Evolutionary conservation across 2,113 vertebrate species (phyloP).

Genomic region (Chunga burmeisteri): DNA sequence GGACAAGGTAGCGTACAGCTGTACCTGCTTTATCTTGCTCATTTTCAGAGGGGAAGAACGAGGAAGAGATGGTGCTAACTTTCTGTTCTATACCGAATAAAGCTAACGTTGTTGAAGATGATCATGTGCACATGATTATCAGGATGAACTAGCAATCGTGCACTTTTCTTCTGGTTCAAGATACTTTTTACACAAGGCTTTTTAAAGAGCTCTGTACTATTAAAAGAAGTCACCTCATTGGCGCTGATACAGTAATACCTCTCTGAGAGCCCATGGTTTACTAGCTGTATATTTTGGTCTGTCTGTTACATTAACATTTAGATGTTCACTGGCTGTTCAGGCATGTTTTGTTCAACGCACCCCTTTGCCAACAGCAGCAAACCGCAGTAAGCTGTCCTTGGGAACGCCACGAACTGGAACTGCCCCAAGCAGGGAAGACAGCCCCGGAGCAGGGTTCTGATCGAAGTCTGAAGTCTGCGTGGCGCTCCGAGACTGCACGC

Average conservation of each 20-base stretch:
- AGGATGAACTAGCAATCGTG: background rate
- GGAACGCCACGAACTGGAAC: background rate
- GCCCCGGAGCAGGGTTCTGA: background rate
- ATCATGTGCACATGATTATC: no score
- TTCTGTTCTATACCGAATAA: background rate
- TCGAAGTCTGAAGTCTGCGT: background rate
- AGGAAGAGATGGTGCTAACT: background rate
- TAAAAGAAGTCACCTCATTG: background rate
- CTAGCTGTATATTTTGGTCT: background rate
- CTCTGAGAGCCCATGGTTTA: background rate
- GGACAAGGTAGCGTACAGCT: background rate
- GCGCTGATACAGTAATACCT: rapidly evolving
- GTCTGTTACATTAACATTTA: background rate
- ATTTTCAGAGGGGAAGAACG: background rate
- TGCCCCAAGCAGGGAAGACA: background rate
- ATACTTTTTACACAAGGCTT: background rate
- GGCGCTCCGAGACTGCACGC: background rate
- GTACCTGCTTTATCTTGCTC: background rate
- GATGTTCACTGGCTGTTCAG: background rate
- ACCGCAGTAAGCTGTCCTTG: background rate
- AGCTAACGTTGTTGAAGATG: background rate
- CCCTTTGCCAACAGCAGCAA: background rate
- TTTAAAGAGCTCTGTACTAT: background rate
- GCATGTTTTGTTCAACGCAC: background rate
- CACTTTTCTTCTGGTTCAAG: background rate